Base-by-base conservation (phyloP, 2,113 vertebrate species). In the Ranitomeya imitator region DNA sequence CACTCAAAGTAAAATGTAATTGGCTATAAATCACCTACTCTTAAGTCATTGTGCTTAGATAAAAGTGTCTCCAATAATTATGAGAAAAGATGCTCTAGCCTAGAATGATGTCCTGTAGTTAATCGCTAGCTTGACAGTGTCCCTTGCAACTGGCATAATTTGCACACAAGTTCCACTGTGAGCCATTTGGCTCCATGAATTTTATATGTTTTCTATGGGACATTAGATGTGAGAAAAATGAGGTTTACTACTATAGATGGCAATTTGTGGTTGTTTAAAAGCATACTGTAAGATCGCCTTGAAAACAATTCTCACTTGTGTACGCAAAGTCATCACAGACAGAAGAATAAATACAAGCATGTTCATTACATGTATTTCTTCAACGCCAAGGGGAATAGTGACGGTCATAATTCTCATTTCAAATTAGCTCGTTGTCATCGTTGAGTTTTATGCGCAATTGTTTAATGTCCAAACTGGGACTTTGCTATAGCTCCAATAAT, bases 291-390 rank as follows among this genome's bases (percentile, higher is more conserved):
- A 79, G 59, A 79, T 60, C 74, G 79, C 57, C 21, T 85, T 77
- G 60, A 59, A 85, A n/a, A 73, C 52, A 71, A 61, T 85, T 65
- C 63, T 51, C 71, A 86, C 60, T 52, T 78, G 77, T 86, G 74
- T 86, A 86, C 60, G 55, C 45, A 69, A 86, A 52, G 60, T n/a
- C 26, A 65, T 67, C 76, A 79, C 26, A 77, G n/a, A 73, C 21
- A 63, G 69, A 59, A n/a, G 11, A 63, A 51, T 79, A 79, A 54
- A 51, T 65, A 86, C 69, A 76, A 37, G 45, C 55, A 45, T 65
- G 37, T 52, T 63, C 14, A 16, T 13, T 60, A 11, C 21, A 45
- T 71, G 59, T 69, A 45, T 83, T 11, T 21, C 31, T 21, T 65
- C 19, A n/a, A 63, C 16, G 52, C 60, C 18, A 21, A 1, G 19